phyloP scores from a whole-genome alignment of 2,888 invertebrate species.

The Lobophora halterata region DNA sequence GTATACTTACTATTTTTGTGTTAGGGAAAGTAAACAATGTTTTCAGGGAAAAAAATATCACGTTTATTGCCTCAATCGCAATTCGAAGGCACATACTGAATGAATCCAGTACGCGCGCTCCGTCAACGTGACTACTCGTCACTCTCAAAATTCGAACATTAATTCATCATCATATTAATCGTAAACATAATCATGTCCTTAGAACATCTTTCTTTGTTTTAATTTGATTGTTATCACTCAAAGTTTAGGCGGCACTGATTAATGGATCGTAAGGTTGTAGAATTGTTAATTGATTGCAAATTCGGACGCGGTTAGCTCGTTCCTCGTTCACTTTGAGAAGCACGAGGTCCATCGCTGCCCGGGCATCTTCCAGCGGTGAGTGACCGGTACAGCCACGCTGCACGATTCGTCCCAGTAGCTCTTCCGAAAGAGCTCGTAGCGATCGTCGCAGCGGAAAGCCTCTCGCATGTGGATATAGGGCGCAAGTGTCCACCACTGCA shows the following conservation, averaged over 20 bases:
- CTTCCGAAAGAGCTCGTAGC: conserved; percentile 87
- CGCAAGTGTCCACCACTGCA: conserved; percentile 93
- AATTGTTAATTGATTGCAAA: conserved; percentile 50
- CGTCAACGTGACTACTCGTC: conserved; percentile 74
- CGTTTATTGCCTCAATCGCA: conserved; percentile 76
- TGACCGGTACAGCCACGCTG: conserved; percentile 88
- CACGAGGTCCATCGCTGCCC: conserved; percentile 93
- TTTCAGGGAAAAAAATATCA: conserved; percentile 66
- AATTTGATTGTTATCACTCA: conserved; percentile 44
- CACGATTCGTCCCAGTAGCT: conserved; percentile 88
- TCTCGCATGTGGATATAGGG: conserved; percentile 91
- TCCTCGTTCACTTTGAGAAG: conserved; percentile 84
- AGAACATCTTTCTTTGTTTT: conserved; percentile 46
- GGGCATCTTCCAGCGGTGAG: conserved; percentile 96
- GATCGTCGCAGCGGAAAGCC: conserved; percentile 93
- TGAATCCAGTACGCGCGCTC: conserved; percentile 71
- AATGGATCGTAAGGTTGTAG: conserved; percentile 72
- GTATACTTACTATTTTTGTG: conserved; percentile 25
- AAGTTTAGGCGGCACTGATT: conserved; percentile 65
- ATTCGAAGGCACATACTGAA: conserved; percentile 77
- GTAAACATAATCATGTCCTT: conserved; percentile 54
- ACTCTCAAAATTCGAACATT: conserved; percentile 53
- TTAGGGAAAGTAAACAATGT: conserved; percentile 47
- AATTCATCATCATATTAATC: conserved; percentile 36
- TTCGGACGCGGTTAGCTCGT: conserved; percentile 47